phyloP scores from a whole-genome alignment of 2,888 invertebrate genomes.

The Allolobophora icterica region DNA sequence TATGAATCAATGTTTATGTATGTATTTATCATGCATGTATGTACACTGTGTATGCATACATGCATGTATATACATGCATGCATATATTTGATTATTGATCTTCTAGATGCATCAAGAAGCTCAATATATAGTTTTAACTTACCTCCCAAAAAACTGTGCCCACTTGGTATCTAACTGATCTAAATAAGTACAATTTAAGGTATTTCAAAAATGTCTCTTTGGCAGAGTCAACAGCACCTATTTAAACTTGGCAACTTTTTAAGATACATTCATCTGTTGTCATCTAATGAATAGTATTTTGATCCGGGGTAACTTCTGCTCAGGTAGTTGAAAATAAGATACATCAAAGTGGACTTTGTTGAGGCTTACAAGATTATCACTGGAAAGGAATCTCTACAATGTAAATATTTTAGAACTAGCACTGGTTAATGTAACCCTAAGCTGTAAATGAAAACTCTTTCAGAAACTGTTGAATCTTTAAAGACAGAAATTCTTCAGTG shows the following conservation, averaged over 20 bases:
- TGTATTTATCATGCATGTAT: too few relatives aligned
- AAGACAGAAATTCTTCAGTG: background rate
- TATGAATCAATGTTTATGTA: too few relatives aligned
- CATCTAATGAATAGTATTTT: background rate
- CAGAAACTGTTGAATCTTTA: background rate
- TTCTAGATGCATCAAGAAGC: too few relatives aligned
- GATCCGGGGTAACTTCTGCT: too few relatives aligned
- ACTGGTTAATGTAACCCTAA: background rate
- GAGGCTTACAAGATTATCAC: background rate
- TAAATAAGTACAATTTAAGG: too few relatives aligned
- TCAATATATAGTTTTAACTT: too few relatives aligned
- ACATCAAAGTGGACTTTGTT: background rate
- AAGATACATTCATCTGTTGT: slow-evolving; percentile 8
- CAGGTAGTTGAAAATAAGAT: background rate
- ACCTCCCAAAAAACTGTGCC: too few relatives aligned
- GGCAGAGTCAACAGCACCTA: background rate
- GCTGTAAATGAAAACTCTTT: background rate
- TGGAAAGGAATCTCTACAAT: background rate
- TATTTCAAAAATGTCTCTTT: background rate
- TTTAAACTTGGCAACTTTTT: background rate
- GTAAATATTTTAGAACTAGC: background rate
- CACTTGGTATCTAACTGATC: too few relatives aligned
- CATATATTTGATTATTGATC: too few relatives aligned
- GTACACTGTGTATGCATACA: too few relatives aligned
- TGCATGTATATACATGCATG: too few relatives aligned